Evolutionary conservation across 2,113 vertebrate genomes (phyloP).

Genomic region (Myxocyprinus asiaticus): DNA sequence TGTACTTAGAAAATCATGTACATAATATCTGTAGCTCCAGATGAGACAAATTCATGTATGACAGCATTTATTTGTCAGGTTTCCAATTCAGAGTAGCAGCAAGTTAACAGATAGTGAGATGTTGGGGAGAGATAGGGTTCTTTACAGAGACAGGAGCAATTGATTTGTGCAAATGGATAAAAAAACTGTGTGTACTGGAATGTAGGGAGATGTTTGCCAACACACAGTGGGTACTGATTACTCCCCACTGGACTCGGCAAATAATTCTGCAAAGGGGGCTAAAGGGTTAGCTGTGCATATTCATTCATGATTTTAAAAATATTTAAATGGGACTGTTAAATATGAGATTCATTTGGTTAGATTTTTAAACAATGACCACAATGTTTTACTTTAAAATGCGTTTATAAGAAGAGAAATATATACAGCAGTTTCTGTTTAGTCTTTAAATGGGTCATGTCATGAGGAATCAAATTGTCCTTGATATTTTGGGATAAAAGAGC

Average conservation of each 20-base stretch:
- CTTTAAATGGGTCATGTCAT: too few species aligned
- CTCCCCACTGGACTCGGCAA: constrained; percentile 15
- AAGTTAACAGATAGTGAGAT: neutral
- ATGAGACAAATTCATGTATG: constrained; percentile 7
- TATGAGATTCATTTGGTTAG: neutral
- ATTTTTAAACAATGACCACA: neutral
- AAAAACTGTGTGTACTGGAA: constrained; percentile 29
- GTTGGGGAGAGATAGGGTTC: neutral
- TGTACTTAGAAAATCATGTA: constrained; percentile 12
- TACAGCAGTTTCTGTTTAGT: too few species aligned
- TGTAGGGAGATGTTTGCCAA: constrained; percentile 28
- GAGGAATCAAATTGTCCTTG: too few species aligned
- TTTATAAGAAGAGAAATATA: neutral
- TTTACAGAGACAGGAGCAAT: constrained; percentile 12
- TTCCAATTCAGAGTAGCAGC: constrained; percentile 14
- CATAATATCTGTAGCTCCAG: neutral
- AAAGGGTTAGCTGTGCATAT: constrained; percentile 6
- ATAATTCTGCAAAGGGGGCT: neutral
- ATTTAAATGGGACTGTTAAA: neutral
- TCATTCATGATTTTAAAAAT: constrained; percentile 3
- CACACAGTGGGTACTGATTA: constrained; percentile 23
- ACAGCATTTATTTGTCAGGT: constrained; percentile 20
- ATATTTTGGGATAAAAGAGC: too few species aligned
- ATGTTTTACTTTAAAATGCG: neutral
- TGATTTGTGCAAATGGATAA: constrained; percentile 35